These are phyloP conservation scores for Zelleria hepariella DNA, from an alignment of 2,888 invertebrate species.

Conservation along the genomic window DNA sequence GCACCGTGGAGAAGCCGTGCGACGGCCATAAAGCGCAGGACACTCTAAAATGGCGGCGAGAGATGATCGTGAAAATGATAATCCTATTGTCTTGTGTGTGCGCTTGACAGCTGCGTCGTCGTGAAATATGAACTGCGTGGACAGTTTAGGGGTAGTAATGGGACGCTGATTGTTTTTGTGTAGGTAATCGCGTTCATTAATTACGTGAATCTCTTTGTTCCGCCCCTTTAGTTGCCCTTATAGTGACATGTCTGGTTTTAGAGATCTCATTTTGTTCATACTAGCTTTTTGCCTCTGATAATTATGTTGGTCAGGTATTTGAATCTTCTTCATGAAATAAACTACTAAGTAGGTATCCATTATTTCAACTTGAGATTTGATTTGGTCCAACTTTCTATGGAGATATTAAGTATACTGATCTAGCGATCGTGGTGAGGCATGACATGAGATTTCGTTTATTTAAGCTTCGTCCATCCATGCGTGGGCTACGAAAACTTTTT, in stretches of 20 bases:
- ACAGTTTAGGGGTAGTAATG: background rate
- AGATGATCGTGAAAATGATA: conserved; percentile 5
- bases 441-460: too few relatives aligned
- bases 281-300: too few relatives aligned
- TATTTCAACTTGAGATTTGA: too few relatives aligned
- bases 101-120: background rate
- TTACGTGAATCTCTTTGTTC: background rate
- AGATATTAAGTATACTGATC: too few relatives aligned
- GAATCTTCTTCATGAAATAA: too few relatives aligned
- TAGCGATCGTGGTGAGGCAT: too few relatives aligned
- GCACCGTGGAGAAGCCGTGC: conserved; percentile 22
- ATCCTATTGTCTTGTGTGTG: conserved; percentile 3
- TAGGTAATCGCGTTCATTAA: background rate
- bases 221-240: background rate
- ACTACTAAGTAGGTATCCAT: too few relatives aligned
- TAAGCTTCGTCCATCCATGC: too few relatives aligned
- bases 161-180: background rate
- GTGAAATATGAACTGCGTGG: background rate
- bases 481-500: too few relatives aligned
- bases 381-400: too few relatives aligned
- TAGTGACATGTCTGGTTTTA: background rate
- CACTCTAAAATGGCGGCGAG: conserved; percentile 18
- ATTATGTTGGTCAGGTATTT: too few relatives aligned
- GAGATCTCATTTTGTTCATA: background rate
- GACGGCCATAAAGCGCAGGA: conserved; percentile 33